Percentiles rank a stretch among this genome's conserved stretches.
Conservation (phyloP, 64 coral and sea anemone genomes). For the Catalaphyllia jardinei region DNA sequence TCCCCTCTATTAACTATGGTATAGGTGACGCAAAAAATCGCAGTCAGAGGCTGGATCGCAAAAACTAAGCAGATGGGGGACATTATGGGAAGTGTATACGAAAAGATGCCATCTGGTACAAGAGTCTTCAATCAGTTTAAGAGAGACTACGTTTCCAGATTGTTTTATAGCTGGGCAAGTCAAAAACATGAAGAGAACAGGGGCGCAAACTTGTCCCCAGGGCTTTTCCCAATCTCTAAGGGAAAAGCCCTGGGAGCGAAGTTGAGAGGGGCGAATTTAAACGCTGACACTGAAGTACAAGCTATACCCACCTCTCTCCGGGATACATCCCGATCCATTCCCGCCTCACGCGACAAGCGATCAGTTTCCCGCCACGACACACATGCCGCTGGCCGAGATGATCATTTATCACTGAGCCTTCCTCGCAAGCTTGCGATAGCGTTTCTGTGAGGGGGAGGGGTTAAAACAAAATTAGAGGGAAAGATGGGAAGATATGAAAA, state of each 20-base stretch:
- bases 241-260: background rate
- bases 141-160: no score
- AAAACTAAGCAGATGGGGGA: no score
- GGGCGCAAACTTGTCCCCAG: background rate
- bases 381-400: slow-evolving; percentile 30
- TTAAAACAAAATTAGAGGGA: no score
- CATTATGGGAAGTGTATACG: no score
- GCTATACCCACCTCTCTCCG: slow-evolving; percentile 24
- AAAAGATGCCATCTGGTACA: no score
- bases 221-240: background rate
- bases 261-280: background rate
- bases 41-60: no score
- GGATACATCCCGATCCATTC: slow-evolving; percentile 54
- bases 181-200: no score
- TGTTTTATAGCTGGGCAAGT: no score
- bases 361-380: slow-evolving; percentile 43
- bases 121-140: no score
- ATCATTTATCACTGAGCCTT: slow-evolving; percentile 6
- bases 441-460: background rate
- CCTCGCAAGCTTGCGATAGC: background rate
- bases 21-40: no score
- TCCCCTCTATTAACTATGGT: no score
- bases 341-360: slow-evolving; percentile 27
- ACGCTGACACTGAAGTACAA: background rate
- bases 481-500: no score